Evolutionary conservation across 2,113 vertebrate genomes (phyloP).

Genomic region (Melanerpes formicivorus): DNA sequence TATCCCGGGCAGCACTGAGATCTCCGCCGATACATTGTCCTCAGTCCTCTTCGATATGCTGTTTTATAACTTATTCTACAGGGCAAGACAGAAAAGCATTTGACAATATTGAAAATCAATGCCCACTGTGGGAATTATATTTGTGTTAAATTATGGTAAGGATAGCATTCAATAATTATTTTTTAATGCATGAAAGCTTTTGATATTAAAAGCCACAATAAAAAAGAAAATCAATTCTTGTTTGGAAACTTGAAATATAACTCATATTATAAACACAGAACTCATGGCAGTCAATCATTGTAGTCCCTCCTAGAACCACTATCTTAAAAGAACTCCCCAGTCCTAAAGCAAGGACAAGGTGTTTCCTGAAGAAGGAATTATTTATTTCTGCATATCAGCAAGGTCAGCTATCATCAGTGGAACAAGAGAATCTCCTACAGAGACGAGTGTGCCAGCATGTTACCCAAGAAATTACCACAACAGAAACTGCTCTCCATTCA

Average conservation of each 20-base stretch:
- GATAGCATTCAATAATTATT: constrained; percentile 74
- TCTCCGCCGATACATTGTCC: constrained; percentile 97
- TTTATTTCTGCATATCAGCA: neutral
- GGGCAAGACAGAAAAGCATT: constrained; percentile 69
- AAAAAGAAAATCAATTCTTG: constrained; percentile 65
- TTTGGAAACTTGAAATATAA: constrained; percentile 17
- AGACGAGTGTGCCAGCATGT: neutral
- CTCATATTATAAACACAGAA: neutral
- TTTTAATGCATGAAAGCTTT: constrained; percentile 70
- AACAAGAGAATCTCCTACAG: neutral
- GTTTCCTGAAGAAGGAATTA: neutral
- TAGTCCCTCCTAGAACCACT: neutral
- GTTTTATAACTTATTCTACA: constrained; percentile 98
- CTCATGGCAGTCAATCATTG: neutral
- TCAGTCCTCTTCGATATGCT: constrained; percentile 92
- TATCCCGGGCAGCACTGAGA: constrained; percentile 99
- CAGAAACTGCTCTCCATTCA: neutral
- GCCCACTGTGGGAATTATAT: constrained; percentile 56
- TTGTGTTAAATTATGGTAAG: constrained; percentile 68
- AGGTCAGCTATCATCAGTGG: neutral
- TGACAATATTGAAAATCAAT: constrained; percentile 74
- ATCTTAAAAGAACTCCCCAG: neutral
- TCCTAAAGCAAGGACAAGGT: neutral
- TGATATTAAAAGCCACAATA: constrained; percentile 67
- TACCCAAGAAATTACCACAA: neutral